Evolutionary conservation across 2,888 invertebrate genomes (phyloP).

Genomic region (Phortica okadai): DNA sequence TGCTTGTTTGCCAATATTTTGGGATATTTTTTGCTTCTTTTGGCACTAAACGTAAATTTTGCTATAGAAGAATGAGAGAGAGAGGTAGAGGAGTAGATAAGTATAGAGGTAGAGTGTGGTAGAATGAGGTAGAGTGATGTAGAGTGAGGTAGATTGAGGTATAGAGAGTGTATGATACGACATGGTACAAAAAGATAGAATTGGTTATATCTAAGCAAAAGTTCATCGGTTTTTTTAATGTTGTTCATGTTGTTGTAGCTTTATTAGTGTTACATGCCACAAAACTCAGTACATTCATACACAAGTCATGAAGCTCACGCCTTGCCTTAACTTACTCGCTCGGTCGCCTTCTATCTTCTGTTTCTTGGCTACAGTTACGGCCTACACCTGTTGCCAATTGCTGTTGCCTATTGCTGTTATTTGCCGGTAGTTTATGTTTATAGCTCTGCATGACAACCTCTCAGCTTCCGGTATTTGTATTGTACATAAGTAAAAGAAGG

Average conservation of each 20-base stretch:
- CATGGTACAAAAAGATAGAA: too few species aligned
- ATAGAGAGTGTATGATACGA: too few species aligned
- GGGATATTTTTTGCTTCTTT: conserved; percentile 35
- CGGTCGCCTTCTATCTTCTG: neutral
- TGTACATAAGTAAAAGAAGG: conserved; percentile 7
- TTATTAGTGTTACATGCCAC: neutral
- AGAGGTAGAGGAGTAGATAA: too few species aligned
- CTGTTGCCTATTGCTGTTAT: conserved; percentile 41
- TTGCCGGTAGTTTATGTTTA: conserved; percentile 62
- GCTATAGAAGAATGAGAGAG: too few species aligned
- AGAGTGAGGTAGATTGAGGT: too few species aligned
- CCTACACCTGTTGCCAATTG: conserved; percentile 67
- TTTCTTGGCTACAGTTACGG: conserved; percentile 33
- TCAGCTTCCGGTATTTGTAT: conserved; percentile 43
- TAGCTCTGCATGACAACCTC: conserved; percentile 55
- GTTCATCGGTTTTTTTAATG: too few species aligned
- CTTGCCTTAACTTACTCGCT: neutral
- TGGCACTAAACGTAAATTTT: too few species aligned
- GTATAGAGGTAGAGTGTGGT: too few species aligned
- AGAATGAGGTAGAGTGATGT: too few species aligned
- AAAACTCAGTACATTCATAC: neutral
- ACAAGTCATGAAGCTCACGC: neutral
- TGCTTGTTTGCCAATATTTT: conserved; percentile 40
- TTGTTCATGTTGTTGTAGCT: neutral
- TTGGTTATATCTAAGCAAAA: too few species aligned